Base-by-base conservation (phyloP, 2,113 vertebrate species). In the Gopherus evgoodei region DNA sequence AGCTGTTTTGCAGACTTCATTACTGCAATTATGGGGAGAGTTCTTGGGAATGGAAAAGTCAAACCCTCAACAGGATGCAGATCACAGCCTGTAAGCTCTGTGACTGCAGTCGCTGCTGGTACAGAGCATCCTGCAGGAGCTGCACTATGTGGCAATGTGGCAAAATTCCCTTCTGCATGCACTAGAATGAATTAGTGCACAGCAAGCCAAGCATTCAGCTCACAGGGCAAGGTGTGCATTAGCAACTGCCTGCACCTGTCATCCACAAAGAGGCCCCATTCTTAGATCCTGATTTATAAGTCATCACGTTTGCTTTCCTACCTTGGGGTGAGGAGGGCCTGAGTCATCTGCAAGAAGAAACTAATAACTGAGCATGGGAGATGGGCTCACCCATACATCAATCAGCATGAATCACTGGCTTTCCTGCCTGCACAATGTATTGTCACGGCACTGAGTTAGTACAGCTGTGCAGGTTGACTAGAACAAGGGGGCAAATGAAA, bases 401-500 rank as follows among this genome's bases (percentile, higher is more conserved):
- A 81, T 85, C 94, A 90, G 90, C 80, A 31, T 96, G 96, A 97
- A 94, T 97, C 96, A 97, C 95, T 13, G 56, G 82, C 21, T 11
- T 85, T 80, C 85, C 88, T 80, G 75, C 38, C 91, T 83, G 84
- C 2, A 90, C 21, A 8, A 7, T 5, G 42, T 25, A 90, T 96
- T 95, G 95, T 94, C 96, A 89, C 92, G 29, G 95, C 78, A 44
- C 96, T 96, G 96, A 97, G 89, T 97, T 95, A 97, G 91, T 38
- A 35, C 90, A 0, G 47, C 95, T 93, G 95, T 5, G 84, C 95
- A 2, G 88, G 96, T 93, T 92, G 94, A 47, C 24, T 14, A 78
- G 11, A 78, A 84, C 90, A 14, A 49, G 78, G 86, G 91, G 52
- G 89, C 84, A 44, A 47, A 93, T 83, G 65, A 42, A 35, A 96